phyloP scores from a whole-genome alignment of 2,888 invertebrate species.

The Oscheius sp. region DNA sequence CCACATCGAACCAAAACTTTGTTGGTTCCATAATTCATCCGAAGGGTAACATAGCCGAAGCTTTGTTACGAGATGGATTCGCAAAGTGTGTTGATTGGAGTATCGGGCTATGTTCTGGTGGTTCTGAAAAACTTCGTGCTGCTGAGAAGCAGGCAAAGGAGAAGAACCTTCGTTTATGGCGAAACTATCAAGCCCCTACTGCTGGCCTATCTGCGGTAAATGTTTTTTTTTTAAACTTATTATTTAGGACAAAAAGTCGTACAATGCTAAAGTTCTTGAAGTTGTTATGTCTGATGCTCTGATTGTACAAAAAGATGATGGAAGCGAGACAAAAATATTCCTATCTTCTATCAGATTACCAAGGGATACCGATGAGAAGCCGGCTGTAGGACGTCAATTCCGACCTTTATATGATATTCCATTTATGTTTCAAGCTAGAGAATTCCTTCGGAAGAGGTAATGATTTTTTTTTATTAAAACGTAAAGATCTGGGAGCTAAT shows the following conservation, averaged over 20 bases:
- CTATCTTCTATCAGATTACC: slow-evolving; percentile 94
- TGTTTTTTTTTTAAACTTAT: background rate
- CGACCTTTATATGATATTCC: slow-evolving; percentile 95
- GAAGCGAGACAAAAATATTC: slow-evolving; percentile 87
- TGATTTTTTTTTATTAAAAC: background rate
- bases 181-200: slow-evolving; percentile 81
- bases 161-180: slow-evolving; percentile 86
- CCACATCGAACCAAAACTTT: slow-evolving; percentile 89
- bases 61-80: slow-evolving; percentile 85
- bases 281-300: slow-evolving; percentile 93
- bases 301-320: slow-evolving; percentile 83
- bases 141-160: slow-evolving; percentile 90
- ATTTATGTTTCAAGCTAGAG: slow-evolving; percentile 97
- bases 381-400: slow-evolving; percentile 60
- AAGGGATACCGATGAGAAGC: slow-evolving; percentile 72
- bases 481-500: no score
- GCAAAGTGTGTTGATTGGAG: slow-evolving; percentile 94
- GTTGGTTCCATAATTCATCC: slow-evolving; percentile 93
- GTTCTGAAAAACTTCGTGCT: slow-evolving; percentile 83
- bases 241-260: background rate
- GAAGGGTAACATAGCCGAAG: slow-evolving; percentile 86
- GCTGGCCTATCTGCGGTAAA: slow-evolving; percentile 50
- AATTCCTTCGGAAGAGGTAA: slow-evolving; percentile 86
- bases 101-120: slow-evolving; percentile 83
- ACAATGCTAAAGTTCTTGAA: slow-evolving; percentile 76